Percentiles rank a stretch among this genome's conserved stretches.
Evolutionary conservation across 2,797 vertebrate species (phyloP).

Genomic region (Chelidonichthys spinosus): DNA sequence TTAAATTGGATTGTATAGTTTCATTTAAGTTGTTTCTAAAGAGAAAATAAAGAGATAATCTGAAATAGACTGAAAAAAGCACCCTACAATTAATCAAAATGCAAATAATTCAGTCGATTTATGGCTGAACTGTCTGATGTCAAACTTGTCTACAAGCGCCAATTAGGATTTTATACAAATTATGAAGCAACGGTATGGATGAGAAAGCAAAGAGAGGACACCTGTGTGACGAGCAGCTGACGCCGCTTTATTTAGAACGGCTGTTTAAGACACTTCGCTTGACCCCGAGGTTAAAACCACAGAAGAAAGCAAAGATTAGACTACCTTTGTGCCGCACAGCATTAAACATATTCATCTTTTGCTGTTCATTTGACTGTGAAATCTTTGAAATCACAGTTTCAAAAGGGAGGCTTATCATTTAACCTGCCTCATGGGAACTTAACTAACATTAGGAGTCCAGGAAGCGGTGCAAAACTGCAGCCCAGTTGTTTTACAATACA

Average conservation of each 20-base stretch:
- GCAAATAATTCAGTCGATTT: not conserved
- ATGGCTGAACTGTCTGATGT: not conserved
- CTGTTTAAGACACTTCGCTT: constrained; percentile 80
- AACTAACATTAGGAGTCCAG: constrained; percentile 5
- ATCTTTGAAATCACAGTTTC: constrained; percentile 91
- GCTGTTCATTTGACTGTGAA: constrained; percentile 96
- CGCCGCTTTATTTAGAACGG: constrained; percentile 62
- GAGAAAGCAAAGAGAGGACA: constrained; percentile 79
- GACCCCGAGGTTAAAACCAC: constrained; percentile 82
- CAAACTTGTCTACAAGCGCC: constrained; percentile 50
- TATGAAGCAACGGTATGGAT: constrained; percentile 78
- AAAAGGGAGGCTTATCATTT: constrained; percentile 63
- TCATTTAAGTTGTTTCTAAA: constrained; percentile 8
- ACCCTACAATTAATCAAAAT: not conserved
- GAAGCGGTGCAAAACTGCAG: not conserved
- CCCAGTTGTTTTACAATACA: constrained; percentile 2
- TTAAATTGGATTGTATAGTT: not conserved
- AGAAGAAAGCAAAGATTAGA: constrained; percentile 90
- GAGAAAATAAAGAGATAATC: not conserved
- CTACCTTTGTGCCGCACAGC: constrained; percentile 88
- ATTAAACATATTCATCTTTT: constrained; percentile 95
- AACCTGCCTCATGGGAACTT: constrained; percentile 41
- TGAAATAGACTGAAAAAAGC: not conserved
- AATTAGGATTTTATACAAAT: constrained; percentile 79
- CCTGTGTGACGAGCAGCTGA: constrained; percentile 90